Conservation (phyloP, 2,888 invertebrate species). For the Stenchaetothrips biformis region DNA sequence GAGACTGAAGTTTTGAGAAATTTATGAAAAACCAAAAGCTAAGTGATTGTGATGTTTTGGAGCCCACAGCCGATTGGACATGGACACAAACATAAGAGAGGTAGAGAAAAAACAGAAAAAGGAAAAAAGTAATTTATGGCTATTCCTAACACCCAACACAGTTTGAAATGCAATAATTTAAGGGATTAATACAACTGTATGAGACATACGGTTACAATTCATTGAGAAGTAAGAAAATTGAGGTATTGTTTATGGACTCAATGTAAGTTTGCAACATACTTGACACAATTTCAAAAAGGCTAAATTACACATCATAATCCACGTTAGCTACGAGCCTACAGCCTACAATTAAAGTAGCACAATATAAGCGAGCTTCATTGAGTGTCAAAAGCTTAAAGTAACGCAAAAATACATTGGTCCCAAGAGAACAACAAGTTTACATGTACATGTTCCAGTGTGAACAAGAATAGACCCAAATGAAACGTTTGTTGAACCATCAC, state of each 20-base stretch:
- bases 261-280: neutral
- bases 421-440: neutral
- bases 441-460: neutral
- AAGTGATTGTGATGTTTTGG: no score
- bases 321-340: neutral
- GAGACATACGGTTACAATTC: neutral
- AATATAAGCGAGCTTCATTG: neutral
- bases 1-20: neutral
- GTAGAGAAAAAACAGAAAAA: no score
- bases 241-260: neutral
- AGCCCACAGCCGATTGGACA: no score
- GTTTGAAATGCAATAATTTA: no score
- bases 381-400: neutral
- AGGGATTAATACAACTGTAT: no score
- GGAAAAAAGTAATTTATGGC: no score
- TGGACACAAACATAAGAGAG: no score
- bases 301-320: neutral
- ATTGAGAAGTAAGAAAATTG: neutral
- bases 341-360: neutral
- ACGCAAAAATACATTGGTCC: neutral
- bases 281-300: neutral
- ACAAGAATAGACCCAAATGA: neutral
- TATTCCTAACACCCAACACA: no score
- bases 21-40: neutral
- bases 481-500: neutral